phyloP scores from a whole-genome alignment of 2,113 vertebrate genomes.

The Columba janthina region DNA sequence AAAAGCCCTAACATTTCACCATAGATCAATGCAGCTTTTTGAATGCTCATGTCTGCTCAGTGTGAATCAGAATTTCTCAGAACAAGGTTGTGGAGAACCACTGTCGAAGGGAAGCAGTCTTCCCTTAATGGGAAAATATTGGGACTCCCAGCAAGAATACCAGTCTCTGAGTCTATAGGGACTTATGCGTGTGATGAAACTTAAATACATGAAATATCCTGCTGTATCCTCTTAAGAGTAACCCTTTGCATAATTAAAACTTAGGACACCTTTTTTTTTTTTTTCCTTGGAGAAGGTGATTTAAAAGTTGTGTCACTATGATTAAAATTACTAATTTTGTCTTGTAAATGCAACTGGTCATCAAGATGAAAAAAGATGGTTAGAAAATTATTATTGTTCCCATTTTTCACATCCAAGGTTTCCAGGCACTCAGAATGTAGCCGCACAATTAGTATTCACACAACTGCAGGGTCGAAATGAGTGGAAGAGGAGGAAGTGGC shows the following conservation, averaged over 20 bases:
- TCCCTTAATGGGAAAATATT: neutral
- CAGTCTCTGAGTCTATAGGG: neutral
- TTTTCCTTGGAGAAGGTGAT: neutral
- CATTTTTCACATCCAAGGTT: neutral
- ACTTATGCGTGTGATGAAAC: neutral
- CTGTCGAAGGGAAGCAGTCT: neutral
- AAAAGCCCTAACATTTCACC: neutral
- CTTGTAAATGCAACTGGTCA: neutral
- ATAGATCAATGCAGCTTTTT: neutral
- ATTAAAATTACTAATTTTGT: conserved; percentile 12
- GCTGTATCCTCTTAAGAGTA: neutral
- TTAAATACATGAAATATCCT: neutral
- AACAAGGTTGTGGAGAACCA: neutral
- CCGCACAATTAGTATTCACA: neutral
- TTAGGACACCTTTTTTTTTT: neutral
- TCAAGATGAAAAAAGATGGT: neutral
- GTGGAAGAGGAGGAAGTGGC: neutral
- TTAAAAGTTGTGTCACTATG: neutral
- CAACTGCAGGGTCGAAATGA: neutral
- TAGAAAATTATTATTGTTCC: neutral
- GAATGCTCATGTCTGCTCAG: neutral
- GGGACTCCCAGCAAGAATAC: neutral
- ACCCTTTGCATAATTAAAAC: conserved; percentile 26
- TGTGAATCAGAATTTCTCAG: neutral
- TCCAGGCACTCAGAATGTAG: neutral